Base-by-base conservation (phyloP, 2,113 vertebrate genomes). In the Propithecus coquereli region DNA sequence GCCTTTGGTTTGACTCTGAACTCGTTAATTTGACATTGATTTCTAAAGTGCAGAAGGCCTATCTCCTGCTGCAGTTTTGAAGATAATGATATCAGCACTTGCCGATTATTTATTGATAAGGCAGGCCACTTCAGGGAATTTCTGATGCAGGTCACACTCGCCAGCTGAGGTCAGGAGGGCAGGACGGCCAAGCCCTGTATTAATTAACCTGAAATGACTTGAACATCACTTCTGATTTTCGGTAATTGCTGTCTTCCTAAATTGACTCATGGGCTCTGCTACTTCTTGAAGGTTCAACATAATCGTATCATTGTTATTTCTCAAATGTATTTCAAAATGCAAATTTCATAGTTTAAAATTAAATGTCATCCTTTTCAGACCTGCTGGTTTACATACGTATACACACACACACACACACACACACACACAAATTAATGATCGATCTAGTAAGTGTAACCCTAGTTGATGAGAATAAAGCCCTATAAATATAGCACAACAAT, bases 81-180 rank as follows among this genome's bases (percentile, higher is more conserved):
- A 94, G 88, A 22, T 10, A 63, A 76, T 90, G 0, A 34, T 12
- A 17, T 8, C 30, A 87, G 76, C 50, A 30, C 54, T 20, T 5
- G 8, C 0, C 2, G 25, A 79, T 47, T n/a, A 11, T 61, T 59
- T 66, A 71, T 32, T 89, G 90, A 79, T n/a, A 87, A 87, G 80
- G 30, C 57, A 70, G 80, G 20, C 43, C 90, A 20, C 95, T 87
- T 76, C 20, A 1, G n/a, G 85, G 54, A 94, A 74, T 94, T 91
- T 97, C 43, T 97, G 97, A 97, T 97, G 97, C 13, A 1, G 97
- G 97, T 97, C 97, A 96, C n/a, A 57, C 34, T 76, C 66, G 91
- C 0, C 0, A 91, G 27, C 61, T 10, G 95, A 96, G 97, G 92
- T 63, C 43, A 25, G 57, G 3, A 89, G 95, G 87, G 93, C 73